phyloP scores from a whole-genome alignment of 2,113 vertebrate species.

The Ictalurus furcatus region DNA sequence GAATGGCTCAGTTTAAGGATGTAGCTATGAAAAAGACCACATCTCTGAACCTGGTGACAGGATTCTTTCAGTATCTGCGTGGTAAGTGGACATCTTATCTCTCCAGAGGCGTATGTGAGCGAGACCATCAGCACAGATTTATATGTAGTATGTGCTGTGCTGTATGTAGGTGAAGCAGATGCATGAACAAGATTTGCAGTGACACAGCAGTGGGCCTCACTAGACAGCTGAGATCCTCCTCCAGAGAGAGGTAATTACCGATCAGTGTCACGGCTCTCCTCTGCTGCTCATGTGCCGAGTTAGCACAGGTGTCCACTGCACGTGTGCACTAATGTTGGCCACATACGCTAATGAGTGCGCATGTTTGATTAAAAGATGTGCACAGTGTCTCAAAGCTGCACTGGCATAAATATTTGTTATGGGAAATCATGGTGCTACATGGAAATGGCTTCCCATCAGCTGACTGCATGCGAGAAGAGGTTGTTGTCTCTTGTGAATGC shows the following conservation, averaged over 20 bases:
- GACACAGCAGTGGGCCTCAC: conserved; percentile 63
- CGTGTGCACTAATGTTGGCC: conserved; percentile 56
- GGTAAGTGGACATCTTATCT: conserved; percentile 76
- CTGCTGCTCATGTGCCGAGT: conserved; percentile 53
- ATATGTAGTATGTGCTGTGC: conserved; percentile 49
- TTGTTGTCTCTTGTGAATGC: conserved; percentile 33
- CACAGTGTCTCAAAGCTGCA: conserved; percentile 25
- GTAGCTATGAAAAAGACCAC: conserved; percentile 73
- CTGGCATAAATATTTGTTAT: conserved; percentile 31
- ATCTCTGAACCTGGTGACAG: conserved; percentile 77
- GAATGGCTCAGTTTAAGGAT: conserved; percentile 78
- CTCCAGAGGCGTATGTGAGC: conserved; percentile 13
- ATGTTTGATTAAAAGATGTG: conserved; percentile 46
- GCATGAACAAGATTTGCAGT: conserved; percentile 56
- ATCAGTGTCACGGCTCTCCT: conserved; percentile 55
- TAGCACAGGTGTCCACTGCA: conserved; percentile 58
- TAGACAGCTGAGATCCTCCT: conserved; percentile 66
- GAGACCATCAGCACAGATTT: conserved; percentile 26
- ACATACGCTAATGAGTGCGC: conserved; percentile 34
- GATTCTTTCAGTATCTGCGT: conserved; percentile 78
- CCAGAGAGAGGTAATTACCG: conserved; percentile 62
- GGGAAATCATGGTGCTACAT: conserved; percentile 26
- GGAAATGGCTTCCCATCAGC: conserved; percentile 18
- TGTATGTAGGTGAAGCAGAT: conserved; percentile 59
- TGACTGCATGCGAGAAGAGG: conserved; percentile 41